These are phyloP conservation scores for Polydesmus complanatus DNA, from an alignment of 2,888 invertebrate genomes.

Conservation along the genomic window DNA sequence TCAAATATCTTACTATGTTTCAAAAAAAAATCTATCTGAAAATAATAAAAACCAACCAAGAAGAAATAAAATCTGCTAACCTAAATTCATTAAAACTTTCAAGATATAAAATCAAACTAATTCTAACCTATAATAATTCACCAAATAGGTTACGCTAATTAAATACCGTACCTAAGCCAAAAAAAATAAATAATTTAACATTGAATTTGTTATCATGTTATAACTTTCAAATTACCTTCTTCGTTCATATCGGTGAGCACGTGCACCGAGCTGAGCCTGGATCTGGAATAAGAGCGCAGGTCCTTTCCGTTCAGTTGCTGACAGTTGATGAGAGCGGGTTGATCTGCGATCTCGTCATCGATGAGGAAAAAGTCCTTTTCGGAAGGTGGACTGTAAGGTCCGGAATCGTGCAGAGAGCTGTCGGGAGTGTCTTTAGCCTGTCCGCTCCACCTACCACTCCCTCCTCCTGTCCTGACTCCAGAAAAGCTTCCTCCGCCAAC, in stretches of 20 bases:
- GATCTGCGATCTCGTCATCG: slow-evolving; percentile 83
- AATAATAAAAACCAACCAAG: too few relatives aligned
- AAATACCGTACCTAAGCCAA: too few relatives aligned
- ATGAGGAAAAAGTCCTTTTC: slow-evolving; percentile 52
- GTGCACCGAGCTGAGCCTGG: not conserved
- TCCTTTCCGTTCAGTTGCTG: slow-evolving; percentile 7
- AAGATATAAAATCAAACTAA: too few relatives aligned
- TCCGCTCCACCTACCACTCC: not conserved
- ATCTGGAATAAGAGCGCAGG: too few relatives aligned
- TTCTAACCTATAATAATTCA: too few relatives aligned
- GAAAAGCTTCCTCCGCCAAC: not conserved
- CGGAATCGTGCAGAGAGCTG: slow-evolving; percentile 1
- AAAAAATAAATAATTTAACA: not conserved
- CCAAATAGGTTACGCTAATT: too few relatives aligned
- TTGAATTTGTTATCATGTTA: not conserved
- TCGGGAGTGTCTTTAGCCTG: not conserved
- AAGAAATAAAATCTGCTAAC: too few relatives aligned
- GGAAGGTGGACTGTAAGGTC: slow-evolving; percentile 18
- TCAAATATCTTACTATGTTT: too few relatives aligned
- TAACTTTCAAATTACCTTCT: slow-evolving; percentile 6
- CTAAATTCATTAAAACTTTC: too few relatives aligned
- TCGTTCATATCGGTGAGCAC: not conserved
- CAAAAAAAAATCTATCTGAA: too few relatives aligned
- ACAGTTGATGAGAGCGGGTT: slow-evolving; percentile 49
- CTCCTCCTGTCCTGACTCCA: not conserved